Evolutionary conservation across 2,113 vertebrate genomes (phyloP), one percentile per base, ranked within the genome.

Genomic region (Ancistrus triradiatus): DNA sequence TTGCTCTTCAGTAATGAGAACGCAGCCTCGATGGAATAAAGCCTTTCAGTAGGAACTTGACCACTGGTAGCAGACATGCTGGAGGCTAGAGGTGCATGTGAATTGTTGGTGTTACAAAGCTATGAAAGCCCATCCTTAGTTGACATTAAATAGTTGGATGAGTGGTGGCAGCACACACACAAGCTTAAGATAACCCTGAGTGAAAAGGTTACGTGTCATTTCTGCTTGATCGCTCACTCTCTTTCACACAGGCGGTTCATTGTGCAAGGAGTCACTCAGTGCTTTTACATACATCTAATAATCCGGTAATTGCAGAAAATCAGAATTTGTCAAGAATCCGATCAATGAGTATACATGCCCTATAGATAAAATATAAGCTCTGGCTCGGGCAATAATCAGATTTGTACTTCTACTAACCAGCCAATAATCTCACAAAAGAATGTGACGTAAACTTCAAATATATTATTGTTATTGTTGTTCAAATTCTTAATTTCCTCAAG

Each of bases 151-250:
- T 59, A 61, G 67, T 40, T 49, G 56, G 47, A 37, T 18, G 19
- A 46, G 59, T 59, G 64, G 51, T 17, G 66, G 31, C 31, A 56
- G 8, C 61, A 48, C 27, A 63, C 56, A 63, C 51, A 60, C 59
- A 59, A 27, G 63, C 44, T 72, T 63, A 66, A 72, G 69, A 76
- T 69, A 71, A 78, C 74, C 37, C 51, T 69, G 57, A 50, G 64
- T 75, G 70, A 72, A n/a, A 38, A 76, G 77, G 77, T 83, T 75
- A 74, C 61, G 33, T 57, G 43, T 33, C 48, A 62, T 6, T 25
- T 50, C 59, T 65, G 58, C 69, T 73, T 65, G 69, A 51, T 37
- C 4, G 14, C 51, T 27, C 51, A 49, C 51, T 46, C 44, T 46
- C n/a, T 35, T 24, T 53, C 33, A 21, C 5, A 7, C 3, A 18